Evolutionary conservation across 2,113 vertebrate species (phyloP).

Genomic region (Pterocles gutturalis): DNA sequence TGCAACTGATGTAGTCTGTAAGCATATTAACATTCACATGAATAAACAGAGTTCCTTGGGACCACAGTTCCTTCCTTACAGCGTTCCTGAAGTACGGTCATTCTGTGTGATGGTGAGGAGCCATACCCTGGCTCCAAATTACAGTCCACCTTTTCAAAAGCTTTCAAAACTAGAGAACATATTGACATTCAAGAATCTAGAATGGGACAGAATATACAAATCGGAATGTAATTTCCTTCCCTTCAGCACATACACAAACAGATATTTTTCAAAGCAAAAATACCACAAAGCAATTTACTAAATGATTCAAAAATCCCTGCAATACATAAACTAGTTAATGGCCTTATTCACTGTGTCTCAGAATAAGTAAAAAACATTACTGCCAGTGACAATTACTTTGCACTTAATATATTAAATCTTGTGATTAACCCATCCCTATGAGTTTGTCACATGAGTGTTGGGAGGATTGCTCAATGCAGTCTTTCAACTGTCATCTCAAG

Average conservation of each 20-base stretch:
- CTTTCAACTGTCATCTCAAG: not conserved
- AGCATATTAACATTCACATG: not conserved
- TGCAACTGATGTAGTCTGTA: not conserved
- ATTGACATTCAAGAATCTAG: rapidly evolving
- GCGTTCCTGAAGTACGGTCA: not conserved
- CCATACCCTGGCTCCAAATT: not conserved
- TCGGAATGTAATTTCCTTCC: not conserved
- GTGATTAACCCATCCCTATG: not conserved
- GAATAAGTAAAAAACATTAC: not conserved
- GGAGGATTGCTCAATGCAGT: not conserved
- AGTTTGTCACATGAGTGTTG: not conserved
- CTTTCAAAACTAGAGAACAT: not conserved
- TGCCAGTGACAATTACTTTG: not conserved
- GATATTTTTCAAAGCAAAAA: not conserved
- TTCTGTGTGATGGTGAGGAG: not conserved
- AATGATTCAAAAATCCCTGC: not conserved
- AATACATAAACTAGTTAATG: not conserved
- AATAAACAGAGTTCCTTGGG: not conserved
- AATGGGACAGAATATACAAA: not conserved
- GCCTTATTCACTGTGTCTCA: not conserved
- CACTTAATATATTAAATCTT: not conserved
- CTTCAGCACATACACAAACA: not conserved
- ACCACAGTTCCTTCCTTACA: not conserved
- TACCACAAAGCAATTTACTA: not conserved
- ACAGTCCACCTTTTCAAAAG: not conserved